These are phyloP conservation scores for Hydractinia echinata DNA, from an alignment of 30 jellyfish, hydroid and myxozoan genomes.

Conservation along the genomic window DNA sequence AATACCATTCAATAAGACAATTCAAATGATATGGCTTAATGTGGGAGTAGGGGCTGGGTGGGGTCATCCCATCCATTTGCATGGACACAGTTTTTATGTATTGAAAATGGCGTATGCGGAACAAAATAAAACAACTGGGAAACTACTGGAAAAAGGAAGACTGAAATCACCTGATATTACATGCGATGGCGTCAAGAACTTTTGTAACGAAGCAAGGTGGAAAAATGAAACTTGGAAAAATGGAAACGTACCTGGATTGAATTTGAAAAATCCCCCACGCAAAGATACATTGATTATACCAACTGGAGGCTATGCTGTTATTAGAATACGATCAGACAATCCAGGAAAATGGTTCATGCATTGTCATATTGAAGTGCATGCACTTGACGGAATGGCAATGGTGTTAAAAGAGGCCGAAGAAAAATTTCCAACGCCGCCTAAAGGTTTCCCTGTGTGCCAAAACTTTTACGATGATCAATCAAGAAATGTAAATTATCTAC, in stretches of 20 bases:
- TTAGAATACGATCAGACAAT: constrained; percentile 80
- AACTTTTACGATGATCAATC: constrained; percentile 72
- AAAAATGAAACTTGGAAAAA: constrained; percentile 45
- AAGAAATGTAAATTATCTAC: constrained; percentile 53
- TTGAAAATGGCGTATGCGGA: constrained; percentile 76
- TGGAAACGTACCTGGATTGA: constrained; percentile 79
- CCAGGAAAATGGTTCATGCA: constrained; percentile 98
- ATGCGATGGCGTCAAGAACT: constrained; percentile 75
- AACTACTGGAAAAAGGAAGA: constrained; percentile 12
- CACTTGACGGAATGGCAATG: constrained; percentile 95
- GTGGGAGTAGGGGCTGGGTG: constrained; percentile 89
- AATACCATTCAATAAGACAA: constrained; percentile 65
- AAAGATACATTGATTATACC: constrained; percentile 85
- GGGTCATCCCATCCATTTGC: constrained; percentile 88
- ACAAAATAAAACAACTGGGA: constrained; percentile 68
- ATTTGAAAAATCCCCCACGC: constrained; percentile 68
- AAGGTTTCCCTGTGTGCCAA: constrained; percentile 80
- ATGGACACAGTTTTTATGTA: constrained; percentile 82
- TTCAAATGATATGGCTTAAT: constrained; percentile 78
- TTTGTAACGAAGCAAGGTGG: constrained; percentile 81
- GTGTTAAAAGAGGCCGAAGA: constrained; percentile 76
- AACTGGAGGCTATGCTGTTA: constrained; percentile 81
- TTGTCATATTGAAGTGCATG: constrained; percentile 91
- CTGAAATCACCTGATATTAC: constrained; percentile 60
- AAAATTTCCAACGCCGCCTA: constrained; percentile 72